Percentiles rank a stretch among this genome's conserved stretches.
These are phyloP conservation scores for Haemorhous mexicanus DNA, from an alignment of 2,113 vertebrate genomes.

Conservation along the genomic window DNA sequence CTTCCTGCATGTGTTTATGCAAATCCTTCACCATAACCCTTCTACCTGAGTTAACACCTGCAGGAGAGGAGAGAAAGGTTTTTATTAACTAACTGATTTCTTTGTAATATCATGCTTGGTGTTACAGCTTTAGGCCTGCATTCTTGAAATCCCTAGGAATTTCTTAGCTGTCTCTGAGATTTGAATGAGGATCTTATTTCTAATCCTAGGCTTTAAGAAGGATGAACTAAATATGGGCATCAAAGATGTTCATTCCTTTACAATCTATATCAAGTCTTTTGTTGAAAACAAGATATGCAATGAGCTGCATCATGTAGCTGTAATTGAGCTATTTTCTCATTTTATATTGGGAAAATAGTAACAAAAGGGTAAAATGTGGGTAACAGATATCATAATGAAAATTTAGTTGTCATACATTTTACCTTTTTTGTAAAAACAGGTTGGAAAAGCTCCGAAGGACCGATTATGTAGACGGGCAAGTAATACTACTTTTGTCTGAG, in stretches of 20 bases:
- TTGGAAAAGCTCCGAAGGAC: slow-evolving; percentile 96
- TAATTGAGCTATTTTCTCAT: background rate
- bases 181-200: background rate
- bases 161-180: background rate
- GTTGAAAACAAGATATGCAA: background rate
- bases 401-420: background rate
- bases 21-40: background rate
- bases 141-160: background rate
- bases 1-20: background rate
- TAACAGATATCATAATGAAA: background rate
- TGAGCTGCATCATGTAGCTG: background rate
- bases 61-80: background rate
- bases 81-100: background rate
- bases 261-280: background rate
- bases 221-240: background rate
- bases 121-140: background rate
- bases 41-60: background rate
- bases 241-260: background rate
- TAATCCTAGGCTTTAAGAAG: background rate
- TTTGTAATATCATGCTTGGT: background rate
- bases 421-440: slow-evolving; percentile 67
- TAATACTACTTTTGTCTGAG: background rate
- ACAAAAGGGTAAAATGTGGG: background rate
- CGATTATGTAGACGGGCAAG: slow-evolving; percentile 91
- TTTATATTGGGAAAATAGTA: background rate